Evolutionary conservation across 2,888 invertebrate species (phyloP), one percentile per base, ranked within the genome.

Genomic region (Desoria tigrina): DNA sequence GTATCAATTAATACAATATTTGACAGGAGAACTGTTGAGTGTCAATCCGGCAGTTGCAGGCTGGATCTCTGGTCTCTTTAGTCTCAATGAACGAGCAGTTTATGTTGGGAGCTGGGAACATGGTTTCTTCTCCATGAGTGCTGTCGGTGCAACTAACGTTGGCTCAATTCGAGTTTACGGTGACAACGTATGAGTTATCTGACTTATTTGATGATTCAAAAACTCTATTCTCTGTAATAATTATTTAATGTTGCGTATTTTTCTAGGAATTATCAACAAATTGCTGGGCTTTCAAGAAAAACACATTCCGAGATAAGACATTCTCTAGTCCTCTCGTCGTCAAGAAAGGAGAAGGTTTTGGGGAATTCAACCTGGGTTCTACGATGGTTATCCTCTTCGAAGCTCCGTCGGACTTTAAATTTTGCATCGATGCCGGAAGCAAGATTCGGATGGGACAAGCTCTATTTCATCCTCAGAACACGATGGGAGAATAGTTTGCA

Each of bases 81-180:
- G 91, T 21, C 83, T 97, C 66, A 99, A 99, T 78, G 99, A 99
- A 81, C 83, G 98, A 69, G 97, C 90, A 0, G 88, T 92, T 0
- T 97, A 97, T 77, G 81, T 91, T 55, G 98, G 98, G 0, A 84
- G 87, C 71, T 98, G 97, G 97, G 82, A 88, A 71, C 86, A 95
- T 79, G 99, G 99, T 0, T 99, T 97, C 82, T 98, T 99, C 82
- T 94, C 96, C 45, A 92, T 96, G 84, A 89, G 94, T 0, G 96
- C 98, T 1, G 95, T 99, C 1, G 99, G 92, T 76, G 99, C 99
- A 0, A 99, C 98, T 0, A 99, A 98, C 79, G 99, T 99, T 1
- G 98, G 99, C 0, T 94, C 94, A 0, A 92, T 97, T 69, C 88
- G 88, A 79, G 92, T 98, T 42, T 91, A 90, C 79, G 87, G 88